Percentiles rank a stretch among this genome's conserved stretches.
Conservation (phyloP, 2,888 invertebrate species). For the Nycteola revayana region DNA sequence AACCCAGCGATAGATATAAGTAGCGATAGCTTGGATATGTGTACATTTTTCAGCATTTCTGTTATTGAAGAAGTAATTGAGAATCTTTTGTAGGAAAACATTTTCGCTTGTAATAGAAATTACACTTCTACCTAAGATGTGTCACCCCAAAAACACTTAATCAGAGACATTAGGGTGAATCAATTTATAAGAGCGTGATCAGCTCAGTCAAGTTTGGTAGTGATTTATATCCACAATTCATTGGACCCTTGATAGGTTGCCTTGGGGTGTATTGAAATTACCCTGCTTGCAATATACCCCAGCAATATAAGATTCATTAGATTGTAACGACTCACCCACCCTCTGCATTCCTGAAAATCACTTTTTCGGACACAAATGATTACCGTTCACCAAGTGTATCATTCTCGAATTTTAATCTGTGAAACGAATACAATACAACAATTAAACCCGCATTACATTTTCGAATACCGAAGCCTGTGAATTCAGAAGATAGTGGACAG, state of each 20-base stretch:
- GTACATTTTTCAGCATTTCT: no score
- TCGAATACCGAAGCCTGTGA: conserved; percentile 16
- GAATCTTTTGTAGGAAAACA: no score
- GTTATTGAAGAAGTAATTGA: no score
- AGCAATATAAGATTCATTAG: conserved; percentile 47
- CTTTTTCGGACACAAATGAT: neutral
- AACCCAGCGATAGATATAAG: no score
- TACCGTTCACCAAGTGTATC: no score
- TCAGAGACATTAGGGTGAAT: conserved; percentile 22
- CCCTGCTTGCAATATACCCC: conserved; percentile 46
- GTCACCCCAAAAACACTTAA: conserved; percentile 15
- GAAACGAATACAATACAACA: conserved; percentile 13
- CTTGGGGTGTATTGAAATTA: conserved; percentile 58
- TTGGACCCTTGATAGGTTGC: conserved; percentile 27
- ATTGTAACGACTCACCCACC: conserved; percentile 47
- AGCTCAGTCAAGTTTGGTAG: conserved; percentile 47
- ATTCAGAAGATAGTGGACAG: conserved; percentile 20
- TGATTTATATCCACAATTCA: conserved; percentile 59
- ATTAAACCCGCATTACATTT: conserved; percentile 22
- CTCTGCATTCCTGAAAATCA: conserved; percentile 23
- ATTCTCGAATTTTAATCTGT: conserved; percentile 17
- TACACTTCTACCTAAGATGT: no score
- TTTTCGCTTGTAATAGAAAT: no score
- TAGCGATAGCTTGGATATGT: no score
- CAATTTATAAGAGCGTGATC: conserved; percentile 41